phyloP scores from a whole-genome alignment of 2,888 invertebrate species.

The Amorpha juglandis region DNA sequence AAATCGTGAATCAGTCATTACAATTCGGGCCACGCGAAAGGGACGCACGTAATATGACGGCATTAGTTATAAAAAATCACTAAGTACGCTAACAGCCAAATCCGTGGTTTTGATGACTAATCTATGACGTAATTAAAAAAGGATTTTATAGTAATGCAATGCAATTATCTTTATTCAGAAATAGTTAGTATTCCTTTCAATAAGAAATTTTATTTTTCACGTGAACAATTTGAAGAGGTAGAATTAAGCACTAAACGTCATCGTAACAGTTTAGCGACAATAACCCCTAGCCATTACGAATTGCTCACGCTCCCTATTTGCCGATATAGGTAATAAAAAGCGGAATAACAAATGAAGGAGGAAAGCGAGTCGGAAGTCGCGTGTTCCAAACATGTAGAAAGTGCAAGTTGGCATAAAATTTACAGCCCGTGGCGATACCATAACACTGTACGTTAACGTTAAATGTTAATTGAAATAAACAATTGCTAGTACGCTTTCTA shows the following conservation, averaged over 20 bases:
- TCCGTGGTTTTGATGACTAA: not conserved
- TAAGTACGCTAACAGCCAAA: not conserved
- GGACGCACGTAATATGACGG: conserved; percentile 47
- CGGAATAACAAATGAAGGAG: conserved; percentile 58
- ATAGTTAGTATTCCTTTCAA: not conserved
- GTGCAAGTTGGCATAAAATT: conserved; percentile 70
- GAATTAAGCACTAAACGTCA: not conserved
- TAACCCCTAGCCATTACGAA: conserved; percentile 3
- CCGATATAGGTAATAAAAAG: conserved; percentile 39
- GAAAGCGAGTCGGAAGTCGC: conserved; percentile 66
- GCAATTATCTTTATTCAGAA: too few relatives aligned
- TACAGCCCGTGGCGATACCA: conserved; percentile 58
- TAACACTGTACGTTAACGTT: conserved; percentile 54
- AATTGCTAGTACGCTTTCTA: conserved; percentile 62
- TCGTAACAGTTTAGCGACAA: conserved; percentile 8
- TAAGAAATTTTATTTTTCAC: not conserved
- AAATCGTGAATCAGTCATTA: conserved; percentile 63
- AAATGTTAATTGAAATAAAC: conserved; percentile 71
- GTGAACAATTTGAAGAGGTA: not conserved
- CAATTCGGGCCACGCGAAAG: conserved; percentile 62
- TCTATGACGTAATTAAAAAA: not conserved
- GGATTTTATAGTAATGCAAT: not conserved
- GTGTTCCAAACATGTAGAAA: conserved; percentile 70
- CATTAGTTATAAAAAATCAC: conserved; percentile 1
- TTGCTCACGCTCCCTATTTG: conserved; percentile 24